Conservation (phyloP, 2,113 vertebrate genomes). For the Pedionomus torquatus region DNA sequence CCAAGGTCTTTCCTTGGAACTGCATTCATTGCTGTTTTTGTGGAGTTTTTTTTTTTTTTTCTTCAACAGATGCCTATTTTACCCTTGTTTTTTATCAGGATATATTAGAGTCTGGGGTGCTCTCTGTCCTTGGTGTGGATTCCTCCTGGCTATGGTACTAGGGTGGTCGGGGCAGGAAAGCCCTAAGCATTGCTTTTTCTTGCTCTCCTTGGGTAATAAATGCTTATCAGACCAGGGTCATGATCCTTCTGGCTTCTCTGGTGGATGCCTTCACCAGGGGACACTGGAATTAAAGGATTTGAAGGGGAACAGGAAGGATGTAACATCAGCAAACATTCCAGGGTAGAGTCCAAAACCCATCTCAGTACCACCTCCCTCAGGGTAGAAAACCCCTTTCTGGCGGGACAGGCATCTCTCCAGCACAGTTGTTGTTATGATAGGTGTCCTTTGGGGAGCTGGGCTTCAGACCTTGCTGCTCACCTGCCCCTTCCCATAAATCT, state of each 20-base stretch:
- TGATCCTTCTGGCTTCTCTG: not conserved
- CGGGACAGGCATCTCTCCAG: not conserved
- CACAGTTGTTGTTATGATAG: rapidly evolving
- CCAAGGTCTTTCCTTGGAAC: rapidly evolving
- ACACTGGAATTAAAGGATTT: not conserved
- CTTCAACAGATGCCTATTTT: not conserved
- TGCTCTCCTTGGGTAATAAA: not conserved
- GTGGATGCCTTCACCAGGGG: not conserved
- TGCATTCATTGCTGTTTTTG: not conserved
- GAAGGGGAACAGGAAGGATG: not conserved
- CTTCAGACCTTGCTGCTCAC: not conserved
- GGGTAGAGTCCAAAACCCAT: not conserved
- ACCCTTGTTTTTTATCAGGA: not conserved
- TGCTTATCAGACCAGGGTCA: not conserved
- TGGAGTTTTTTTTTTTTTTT: not conserved
- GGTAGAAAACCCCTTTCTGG: not conserved
- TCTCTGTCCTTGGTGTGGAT: not conserved
- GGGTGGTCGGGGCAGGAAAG: not conserved
- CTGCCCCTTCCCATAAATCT: not conserved
- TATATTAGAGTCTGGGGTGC: not conserved
- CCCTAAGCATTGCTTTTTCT: not conserved
- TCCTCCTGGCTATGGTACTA: not conserved
- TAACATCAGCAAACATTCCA: not conserved
- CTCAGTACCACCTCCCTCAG: not conserved
- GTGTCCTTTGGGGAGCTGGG: not conserved